These are phyloP conservation scores for Equus quagga DNA, from an alignment of 2,113 vertebrate species.

Conservation along the genomic window DNA sequence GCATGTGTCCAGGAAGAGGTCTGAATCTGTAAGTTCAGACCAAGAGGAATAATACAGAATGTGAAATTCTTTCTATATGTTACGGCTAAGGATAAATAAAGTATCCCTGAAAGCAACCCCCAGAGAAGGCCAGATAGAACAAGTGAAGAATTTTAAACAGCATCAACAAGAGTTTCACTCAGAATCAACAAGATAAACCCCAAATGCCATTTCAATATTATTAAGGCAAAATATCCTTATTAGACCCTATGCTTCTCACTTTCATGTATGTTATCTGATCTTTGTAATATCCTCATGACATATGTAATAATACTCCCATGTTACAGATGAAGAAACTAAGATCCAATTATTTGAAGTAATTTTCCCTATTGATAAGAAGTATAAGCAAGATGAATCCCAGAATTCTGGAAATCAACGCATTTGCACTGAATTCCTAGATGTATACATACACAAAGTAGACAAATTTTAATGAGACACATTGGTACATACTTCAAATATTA, in stretches of 20 bases:
- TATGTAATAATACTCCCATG: not conserved
- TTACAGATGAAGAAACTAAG: constrained; percentile 21
- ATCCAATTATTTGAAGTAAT: not conserved
- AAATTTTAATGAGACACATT: not conserved
- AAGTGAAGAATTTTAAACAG: not conserved
- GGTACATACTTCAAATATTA: not conserved
- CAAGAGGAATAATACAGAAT: not conserved
- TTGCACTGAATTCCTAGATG: not conserved
- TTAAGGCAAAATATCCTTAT: not conserved
- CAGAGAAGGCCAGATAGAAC: not conserved
- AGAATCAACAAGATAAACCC: not conserved
- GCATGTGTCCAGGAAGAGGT: not conserved
- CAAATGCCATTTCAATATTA: not conserved
- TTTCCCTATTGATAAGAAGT: not conserved
- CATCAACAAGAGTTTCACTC: not conserved
- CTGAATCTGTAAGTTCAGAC: not conserved
- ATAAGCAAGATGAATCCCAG: not conserved
- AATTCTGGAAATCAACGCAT: not conserved
- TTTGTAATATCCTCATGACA: not conserved
- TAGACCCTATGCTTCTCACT: not conserved
- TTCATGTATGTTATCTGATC: not conserved
- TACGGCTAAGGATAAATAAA: not conserved
- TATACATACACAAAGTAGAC: not conserved
- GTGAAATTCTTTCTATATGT: not conserved
- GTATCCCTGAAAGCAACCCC: not conserved